Base-by-base conservation (phyloP, 2,113 vertebrate genomes). In the Ancistrus triradiatus region DNA sequence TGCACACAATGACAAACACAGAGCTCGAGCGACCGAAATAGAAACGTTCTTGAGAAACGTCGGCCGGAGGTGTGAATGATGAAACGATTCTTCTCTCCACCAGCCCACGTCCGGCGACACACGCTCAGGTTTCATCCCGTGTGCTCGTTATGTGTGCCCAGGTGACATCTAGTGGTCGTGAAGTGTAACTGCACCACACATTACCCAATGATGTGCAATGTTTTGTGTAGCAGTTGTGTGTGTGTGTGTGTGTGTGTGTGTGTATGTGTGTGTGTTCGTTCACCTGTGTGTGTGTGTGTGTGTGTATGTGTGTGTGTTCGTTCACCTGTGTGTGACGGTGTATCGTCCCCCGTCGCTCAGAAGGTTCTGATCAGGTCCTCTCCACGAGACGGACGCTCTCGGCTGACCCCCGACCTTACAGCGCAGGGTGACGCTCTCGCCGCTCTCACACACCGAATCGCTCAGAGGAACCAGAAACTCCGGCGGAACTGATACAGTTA, bases 321-420 rank as follows among this genome's bases (percentile, higher is more conserved):
- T 31, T 38, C 77, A 95, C 95, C 91, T 98, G 89, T 93, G 95
- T 0, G 85, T 85, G 74, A 94, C 90, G 80, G 89, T 92, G 87
- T 91, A 90, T 82, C 87, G 93, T 25, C 91, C 88, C 1, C 93
- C 90, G 83, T 83, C 94, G 77, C 72, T 86, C 82, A 98, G 85
- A 72, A 83, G 88, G 76, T 81, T 92, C 78, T 95, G 92, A 82
- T 92, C 83, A 37, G 95, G 95, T 75, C 93, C 91, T 40, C 91
- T 95, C 95, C 95, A 98, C 79, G 90, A 90, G 78, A 97, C 69
- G 0, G 90, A 83, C 73, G 93, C 91, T 77, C 88, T 93, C 37
- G 94, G 93, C 70, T 93, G 92, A 78, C 93, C 92, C 66, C 93
- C 95, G 63, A 96, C 89, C 76, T 95, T 95, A 86, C 95, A 98